These are phyloP conservation scores for Caenorhabditis uteleia DNA, from an alignment of 2,888 invertebrate species.

Conservation along the genomic window DNA sequence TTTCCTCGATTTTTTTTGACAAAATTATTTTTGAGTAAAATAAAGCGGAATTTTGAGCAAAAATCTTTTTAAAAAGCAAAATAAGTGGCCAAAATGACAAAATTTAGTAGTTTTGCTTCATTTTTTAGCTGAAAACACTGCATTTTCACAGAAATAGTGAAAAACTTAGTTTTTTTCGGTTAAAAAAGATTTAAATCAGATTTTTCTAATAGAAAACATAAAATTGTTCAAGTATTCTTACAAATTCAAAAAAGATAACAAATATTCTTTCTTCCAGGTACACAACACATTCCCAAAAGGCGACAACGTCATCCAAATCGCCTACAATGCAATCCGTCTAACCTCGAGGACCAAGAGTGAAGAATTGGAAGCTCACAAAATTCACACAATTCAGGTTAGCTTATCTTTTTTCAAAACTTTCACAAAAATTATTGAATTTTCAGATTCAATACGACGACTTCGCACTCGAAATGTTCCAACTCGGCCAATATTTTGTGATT, in stretches of 20 bases:
- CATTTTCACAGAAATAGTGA: too few relatives aligned
- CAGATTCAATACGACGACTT: conserved; percentile 34
- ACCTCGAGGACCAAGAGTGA: conserved; percentile 22
- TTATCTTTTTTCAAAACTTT: not conserved
- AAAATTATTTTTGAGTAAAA: not conserved
- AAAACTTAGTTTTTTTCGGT: too few relatives aligned
- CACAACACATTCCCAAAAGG: conserved; percentile 24
- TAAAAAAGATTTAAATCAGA: too few relatives aligned
- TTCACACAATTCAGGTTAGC: conserved; percentile 25
- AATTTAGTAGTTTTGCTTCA: too few relatives aligned
- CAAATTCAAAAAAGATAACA: not conserved
- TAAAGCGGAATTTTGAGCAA: too few relatives aligned
- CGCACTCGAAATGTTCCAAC: conserved; percentile 28
- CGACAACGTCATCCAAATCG: conserved; percentile 26
- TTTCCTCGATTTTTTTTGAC: not conserved
- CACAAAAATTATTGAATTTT: not conserved
- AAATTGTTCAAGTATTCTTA: not conserved
- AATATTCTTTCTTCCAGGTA: conserved; percentile 15
- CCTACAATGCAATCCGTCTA: conserved; percentile 28
- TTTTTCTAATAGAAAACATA: not conserved
- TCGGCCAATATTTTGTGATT: conserved; percentile 21
- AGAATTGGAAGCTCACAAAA: conserved; percentile 11
- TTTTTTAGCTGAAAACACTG: too few relatives aligned
- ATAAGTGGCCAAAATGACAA: too few relatives aligned
- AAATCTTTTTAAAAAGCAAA: too few relatives aligned